Evolutionary conservation across 1,140 invertebrate genomes (phyloP).

Genomic region (Nasonia giraulti): DNA sequence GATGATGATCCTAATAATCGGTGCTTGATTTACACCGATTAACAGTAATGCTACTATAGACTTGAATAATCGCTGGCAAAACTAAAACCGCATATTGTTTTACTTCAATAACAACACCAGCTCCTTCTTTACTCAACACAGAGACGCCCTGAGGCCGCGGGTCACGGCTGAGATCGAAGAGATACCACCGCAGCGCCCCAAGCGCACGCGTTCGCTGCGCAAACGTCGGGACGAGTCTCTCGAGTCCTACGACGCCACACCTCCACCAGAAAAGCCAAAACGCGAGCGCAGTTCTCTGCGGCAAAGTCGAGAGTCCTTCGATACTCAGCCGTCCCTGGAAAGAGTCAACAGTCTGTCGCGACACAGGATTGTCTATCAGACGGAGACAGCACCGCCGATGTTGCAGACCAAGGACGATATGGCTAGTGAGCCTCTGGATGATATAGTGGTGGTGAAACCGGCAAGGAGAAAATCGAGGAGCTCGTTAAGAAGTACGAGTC

Average conservation of each 20-base stretch:
- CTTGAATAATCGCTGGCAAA: no score
- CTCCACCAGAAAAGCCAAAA: slow-evolving; percentile 63
- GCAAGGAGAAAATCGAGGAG: slow-evolving; percentile 65
- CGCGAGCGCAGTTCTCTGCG: slow-evolving; percentile 59
- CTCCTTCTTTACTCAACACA: slow-evolving; percentile 13
- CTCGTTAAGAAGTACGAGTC: slow-evolving; percentile 55
- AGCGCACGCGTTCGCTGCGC: slow-evolving; percentile 63
- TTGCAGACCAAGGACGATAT: slow-evolving; percentile 43
- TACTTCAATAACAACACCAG: neutral
- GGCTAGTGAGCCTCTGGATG: slow-evolving; percentile 64
- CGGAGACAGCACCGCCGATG: slow-evolving; percentile 51
- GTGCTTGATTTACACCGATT: neutral
- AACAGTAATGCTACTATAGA: neutral
- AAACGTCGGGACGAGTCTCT: slow-evolving; percentile 62
- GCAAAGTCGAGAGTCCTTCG: slow-evolving; percentile 66
- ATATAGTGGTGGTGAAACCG: slow-evolving; percentile 71
- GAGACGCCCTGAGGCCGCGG: slow-evolving; percentile 39
- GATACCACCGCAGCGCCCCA: slow-evolving; percentile 63
- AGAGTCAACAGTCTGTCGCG: slow-evolving; percentile 57
- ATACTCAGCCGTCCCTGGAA: slow-evolving; percentile 48
- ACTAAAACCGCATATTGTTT: neutral
- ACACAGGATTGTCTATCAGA: slow-evolving; percentile 68
- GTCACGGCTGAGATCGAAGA: slow-evolving; percentile 23
- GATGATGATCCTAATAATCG: neutral
- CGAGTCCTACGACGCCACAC: slow-evolving; percentile 53